Evolutionary conservation across 2,797 vertebrate species (phyloP), one percentile per base, ranked within the genome.

Genomic region (Zalophus californianus): DNA sequence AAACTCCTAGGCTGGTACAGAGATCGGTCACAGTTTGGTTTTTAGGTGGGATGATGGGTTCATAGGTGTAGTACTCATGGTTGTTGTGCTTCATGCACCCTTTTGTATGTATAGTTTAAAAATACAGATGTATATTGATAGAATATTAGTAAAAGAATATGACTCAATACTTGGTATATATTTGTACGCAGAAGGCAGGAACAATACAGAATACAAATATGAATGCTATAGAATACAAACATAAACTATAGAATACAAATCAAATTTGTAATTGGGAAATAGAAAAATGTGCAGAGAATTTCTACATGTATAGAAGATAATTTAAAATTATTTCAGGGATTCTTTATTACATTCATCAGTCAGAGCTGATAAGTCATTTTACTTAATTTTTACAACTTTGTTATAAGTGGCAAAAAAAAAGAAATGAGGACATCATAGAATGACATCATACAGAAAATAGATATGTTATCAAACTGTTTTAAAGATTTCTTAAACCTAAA

Each of bases 341-440:
- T 91, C 91, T 91, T 85, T 35, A 93, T 86, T 90, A 89, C 5
- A 88, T 79, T 92, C 16, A 73, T 86, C 27, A 85, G 27, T 52
- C 35, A 96, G 25, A 87, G 7, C 23, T 90, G 27, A 84, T 78
- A 78, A 68, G 15, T 79, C 25, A 88, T 44, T 89, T 83, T 84
- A 86, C 10, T 75, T 60, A 15, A 82, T 18, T 83, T 93, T 91
- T 95, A 77, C 83, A 84, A 89, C 44, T 97, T 95, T 35, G n/a
- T 79, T 79, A 16, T 58, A 87, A 70, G 32, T 66, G 32, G 18
- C 13, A 78, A 92, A 91, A 80, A 50, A 82, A 94, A 92, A 84
- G 83, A 94, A 85, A 91, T 41, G 50, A 89, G 54, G 62, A 38
- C 35, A 38, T 73, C 41, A 90, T 60, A 13, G 54, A 85, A 72